Evolutionary conservation across 2,888 invertebrate species (phyloP).

Genomic region (Phania funesta): DNA sequence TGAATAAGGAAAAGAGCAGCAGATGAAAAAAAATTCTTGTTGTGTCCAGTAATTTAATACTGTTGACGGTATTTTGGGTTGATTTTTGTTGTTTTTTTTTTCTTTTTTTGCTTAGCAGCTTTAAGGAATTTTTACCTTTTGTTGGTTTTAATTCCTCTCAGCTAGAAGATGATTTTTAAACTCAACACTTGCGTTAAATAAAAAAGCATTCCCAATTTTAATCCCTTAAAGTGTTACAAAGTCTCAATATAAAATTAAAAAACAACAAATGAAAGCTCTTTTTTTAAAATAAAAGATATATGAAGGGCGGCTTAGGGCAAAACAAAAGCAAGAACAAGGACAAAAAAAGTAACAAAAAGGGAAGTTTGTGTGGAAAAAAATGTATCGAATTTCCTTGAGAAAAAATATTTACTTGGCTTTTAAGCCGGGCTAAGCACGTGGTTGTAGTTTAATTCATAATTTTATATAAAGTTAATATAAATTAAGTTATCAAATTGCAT

Average conservation of each 20-base stretch:
- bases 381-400: conserved; percentile 64
- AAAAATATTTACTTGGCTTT: conserved; percentile 22
- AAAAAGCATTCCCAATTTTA: conserved; percentile 49
- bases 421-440: conserved; percentile 49
- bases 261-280: conserved; percentile 8
- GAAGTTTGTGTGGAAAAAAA: conserved; percentile 27
- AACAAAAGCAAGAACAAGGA: conserved; percentile 7
- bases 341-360: not conserved
- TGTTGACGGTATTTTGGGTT: conserved; percentile 53
- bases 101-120: conserved; percentile 9
- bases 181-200: conserved; percentile 55
- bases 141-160: conserved; percentile 7
- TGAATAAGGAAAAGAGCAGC: conserved; percentile 10
- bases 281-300: conserved; percentile 24
- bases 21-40: conserved; percentile 7
- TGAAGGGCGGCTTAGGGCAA: conserved; percentile 56
- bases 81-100: not conserved
- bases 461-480: conserved; percentile 76
- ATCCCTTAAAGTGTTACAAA: conserved; percentile 67
- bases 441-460: conserved; percentile 73
- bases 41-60: conserved; percentile 61
- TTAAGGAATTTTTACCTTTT: conserved; percentile 56
- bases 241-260: conserved; percentile 30
- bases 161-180: conserved; percentile 35
- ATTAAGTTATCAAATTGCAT: conserved; percentile 77